Percentiles rank a stretch among this genome's conserved stretches.
Evolutionary conservation across 2,113 vertebrate genomes (phyloP).

Genomic region (Zosterops lateralis): DNA sequence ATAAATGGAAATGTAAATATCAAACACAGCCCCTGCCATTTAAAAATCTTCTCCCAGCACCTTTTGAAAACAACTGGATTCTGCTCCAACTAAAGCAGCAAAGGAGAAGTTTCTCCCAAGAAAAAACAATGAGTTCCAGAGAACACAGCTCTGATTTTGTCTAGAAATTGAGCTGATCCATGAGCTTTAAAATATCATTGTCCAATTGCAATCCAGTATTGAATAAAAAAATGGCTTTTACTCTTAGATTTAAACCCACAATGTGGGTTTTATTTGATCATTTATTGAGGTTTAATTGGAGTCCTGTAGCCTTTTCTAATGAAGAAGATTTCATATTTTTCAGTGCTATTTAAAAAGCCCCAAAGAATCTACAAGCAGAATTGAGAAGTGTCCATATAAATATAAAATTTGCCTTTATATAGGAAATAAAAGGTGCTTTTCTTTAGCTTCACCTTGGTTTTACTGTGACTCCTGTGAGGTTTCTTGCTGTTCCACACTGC

Average conservation of each 20-base stretch:
- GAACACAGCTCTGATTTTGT: not conserved
- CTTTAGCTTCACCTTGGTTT: slow-evolving; percentile 79
- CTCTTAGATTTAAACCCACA: not conserved
- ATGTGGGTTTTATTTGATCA: not conserved
- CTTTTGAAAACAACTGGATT: not conserved
- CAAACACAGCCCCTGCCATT: not conserved
- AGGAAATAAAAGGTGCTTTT: not conserved
- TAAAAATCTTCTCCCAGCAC: not conserved
- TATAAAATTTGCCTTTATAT: not conserved
- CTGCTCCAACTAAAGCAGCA: not conserved
- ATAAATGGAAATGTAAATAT: not conserved
- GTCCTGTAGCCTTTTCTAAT: not conserved
- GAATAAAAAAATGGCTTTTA: not conserved
- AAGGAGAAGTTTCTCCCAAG: not conserved
- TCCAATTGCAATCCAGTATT: not conserved
- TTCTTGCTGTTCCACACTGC: slow-evolving; percentile 89
- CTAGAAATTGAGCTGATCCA: not conserved
- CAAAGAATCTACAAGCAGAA: not conserved
- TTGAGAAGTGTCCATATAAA: not conserved
- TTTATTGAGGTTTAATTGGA: not conserved
- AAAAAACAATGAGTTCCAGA: not conserved
- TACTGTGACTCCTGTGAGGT: slow-evolving; percentile 78
- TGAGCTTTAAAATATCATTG: not conserved
- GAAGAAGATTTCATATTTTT: not conserved
- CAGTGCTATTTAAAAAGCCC: not conserved